phyloP scores from a whole-genome alignment of 2,113 vertebrate species.

The Noturus placidus region DNA sequence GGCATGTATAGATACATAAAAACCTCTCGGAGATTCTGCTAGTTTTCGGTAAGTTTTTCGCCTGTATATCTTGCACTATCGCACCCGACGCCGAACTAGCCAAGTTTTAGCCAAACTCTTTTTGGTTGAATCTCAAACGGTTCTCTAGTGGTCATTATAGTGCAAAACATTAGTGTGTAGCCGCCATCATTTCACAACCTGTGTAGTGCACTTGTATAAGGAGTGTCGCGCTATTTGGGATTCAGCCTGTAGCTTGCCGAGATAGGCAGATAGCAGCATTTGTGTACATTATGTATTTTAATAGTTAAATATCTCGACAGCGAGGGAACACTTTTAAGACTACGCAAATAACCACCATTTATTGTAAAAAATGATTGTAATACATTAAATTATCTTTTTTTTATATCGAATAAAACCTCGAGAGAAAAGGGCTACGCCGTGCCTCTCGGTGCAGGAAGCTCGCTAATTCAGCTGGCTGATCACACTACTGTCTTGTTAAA shows the following conservation, averaged over 20 bases:
- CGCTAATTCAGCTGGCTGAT: background rate
- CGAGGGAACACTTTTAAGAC: background rate
- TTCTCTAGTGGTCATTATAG: background rate
- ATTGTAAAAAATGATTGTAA: background rate
- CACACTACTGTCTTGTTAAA: too few species aligned
- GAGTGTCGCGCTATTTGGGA: background rate
- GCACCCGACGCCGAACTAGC: too few species aligned
- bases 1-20: slow-evolving; percentile 9
- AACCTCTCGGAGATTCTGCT: background rate
- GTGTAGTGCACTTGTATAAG: background rate
- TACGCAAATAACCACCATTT: background rate
- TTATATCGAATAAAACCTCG: background rate
- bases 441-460: background rate
- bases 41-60: slow-evolving; percentile 41
- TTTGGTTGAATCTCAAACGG: background rate
- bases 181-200: background rate
- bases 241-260: background rate
- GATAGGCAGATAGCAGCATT: background rate
- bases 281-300: background rate
- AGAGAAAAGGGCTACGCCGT: background rate
- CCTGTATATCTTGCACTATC: background rate
- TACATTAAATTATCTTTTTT: background rate
- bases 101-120: background rate
- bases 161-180: background rate
- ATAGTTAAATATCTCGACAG: background rate